phyloP scores from a whole-genome alignment of 2,888 invertebrate genomes.

The Torymus aiolomorphi region DNA sequence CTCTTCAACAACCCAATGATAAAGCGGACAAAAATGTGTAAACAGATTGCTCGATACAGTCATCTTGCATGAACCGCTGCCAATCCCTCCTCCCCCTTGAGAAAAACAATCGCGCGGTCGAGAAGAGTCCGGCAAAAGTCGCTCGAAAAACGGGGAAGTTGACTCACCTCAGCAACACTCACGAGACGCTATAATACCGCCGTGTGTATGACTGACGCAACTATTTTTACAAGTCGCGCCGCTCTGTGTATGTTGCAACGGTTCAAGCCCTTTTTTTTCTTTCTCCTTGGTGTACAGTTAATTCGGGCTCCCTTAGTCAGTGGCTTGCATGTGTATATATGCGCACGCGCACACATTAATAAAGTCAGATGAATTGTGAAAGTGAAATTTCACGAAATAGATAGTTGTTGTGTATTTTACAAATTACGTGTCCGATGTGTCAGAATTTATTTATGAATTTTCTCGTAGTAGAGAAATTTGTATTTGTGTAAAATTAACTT shows the following conservation, averaged over 20 bases:
- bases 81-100: not conserved
- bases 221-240: conserved; percentile 53
- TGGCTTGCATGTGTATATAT: too few species aligned
- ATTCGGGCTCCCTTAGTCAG: conserved; percentile 8
- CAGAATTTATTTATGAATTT: too few species aligned
- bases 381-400: too few species aligned
- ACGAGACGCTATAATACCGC: not conserved
- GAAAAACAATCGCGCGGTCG: conserved; percentile 2
- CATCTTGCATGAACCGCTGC: conserved; percentile 20
- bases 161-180: conserved; percentile 39
- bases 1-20: conserved; percentile 8
- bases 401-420: too few species aligned
- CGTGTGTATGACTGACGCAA: conserved; percentile 50
- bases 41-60: conserved; percentile 39
- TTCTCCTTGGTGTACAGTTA: conserved; percentile 30
- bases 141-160: conserved; percentile 26
- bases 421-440: too few species aligned
- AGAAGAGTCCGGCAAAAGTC: not conserved
- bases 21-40: conserved; percentile 35
- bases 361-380: too few species aligned
- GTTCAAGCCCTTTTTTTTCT: conserved; percentile 35
- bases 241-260: conserved; percentile 46
- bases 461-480: too few species aligned
- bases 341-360: too few species aligned
- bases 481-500: not conserved